phyloP scores from a whole-genome alignment of 2,888 invertebrate genomes.

The Nezara viridula region DNA sequence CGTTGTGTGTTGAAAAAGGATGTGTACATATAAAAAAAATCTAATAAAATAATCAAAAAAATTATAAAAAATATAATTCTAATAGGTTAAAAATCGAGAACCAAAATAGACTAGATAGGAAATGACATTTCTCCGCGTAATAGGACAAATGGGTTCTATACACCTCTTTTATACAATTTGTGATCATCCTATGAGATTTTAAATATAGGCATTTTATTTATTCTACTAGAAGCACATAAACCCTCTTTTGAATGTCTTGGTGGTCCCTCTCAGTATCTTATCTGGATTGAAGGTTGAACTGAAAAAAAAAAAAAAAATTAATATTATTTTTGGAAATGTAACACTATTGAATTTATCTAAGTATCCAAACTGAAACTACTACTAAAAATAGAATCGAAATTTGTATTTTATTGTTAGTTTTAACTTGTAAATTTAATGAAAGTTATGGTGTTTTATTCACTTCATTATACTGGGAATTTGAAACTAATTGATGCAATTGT shows the following conservation, averaged over 20 bases:
- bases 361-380: background rate
- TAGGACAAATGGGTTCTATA: slow-evolving; percentile 51
- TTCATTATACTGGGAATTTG: background rate
- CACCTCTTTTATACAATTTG: slow-evolving; percentile 57
- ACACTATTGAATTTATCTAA: background rate
- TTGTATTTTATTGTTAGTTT: background rate
- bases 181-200: slow-evolving; percentile 59
- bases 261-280: slow-evolving; percentile 49
- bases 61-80: slow-evolving; percentile 55
- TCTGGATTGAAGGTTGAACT: slow-evolving; percentile 24
- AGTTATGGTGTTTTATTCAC: background rate
- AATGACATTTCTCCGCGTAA: slow-evolving; percentile 42
- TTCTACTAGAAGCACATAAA: slow-evolving; percentile 60
- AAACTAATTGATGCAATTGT: too few species aligned
- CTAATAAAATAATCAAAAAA: slow-evolving; percentile 56
- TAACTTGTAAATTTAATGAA: background rate
- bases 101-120: slow-evolving; percentile 55
- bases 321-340: background rate
- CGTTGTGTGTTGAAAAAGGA: background rate
- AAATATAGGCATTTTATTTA: slow-evolving; percentile 55
- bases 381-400: background rate
- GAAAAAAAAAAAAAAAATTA: slow-evolving; percentile 50
- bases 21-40: slow-evolving; percentile 50
- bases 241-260: slow-evolving; percentile 54
- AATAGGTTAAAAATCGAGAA: slow-evolving; percentile 51